Evolutionary conservation across 2,797 vertebrate species (phyloP), one percentile per base, ranked within the genome.

Genomic region (Enteromius thamalakanensis): DNA sequence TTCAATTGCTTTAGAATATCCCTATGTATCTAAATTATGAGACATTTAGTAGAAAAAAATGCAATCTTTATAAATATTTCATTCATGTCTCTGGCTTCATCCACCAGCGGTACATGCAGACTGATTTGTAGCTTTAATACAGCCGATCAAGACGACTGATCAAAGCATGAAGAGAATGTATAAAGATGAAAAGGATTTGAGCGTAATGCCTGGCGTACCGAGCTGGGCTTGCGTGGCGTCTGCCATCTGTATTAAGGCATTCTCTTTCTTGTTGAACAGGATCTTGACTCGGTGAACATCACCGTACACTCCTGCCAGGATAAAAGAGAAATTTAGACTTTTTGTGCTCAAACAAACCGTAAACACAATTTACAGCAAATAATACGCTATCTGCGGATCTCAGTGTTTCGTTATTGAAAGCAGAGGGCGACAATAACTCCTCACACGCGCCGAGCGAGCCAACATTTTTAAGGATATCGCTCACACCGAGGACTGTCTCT

Each of bases 271-370:
- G 86, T 96, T 98, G 91, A 96, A 98, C 90, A 97, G 94, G 86
- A 99, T 97, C 90, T 99, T 99, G 87, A 98, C 97, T 90, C 97
- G 92, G 90, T 96, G 95, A 1, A 98, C 97, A 86, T 98, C 95
- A 15, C 97, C 97, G 58, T 97, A 99, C 3, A 97, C 95, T 82
- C 97, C 97, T 97, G 79, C 37, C 83, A 26, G 80, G 7, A 87
- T 75, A 42, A 75, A 37, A 58, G 51, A 74, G 60, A 74, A 78
- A 64, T 19, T 6, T 32, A 62, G 15, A 69, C 11, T 12, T 53
- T 67, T 51, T 23, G 26, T 21, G 72, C 34, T 47, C 8, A n/a
- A 83, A 76, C 62, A 26, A 3, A 3, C 6, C 3, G 11, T 17
- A 34, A 60, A 37, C 40, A 8, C 12, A 19, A 76, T 82, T 82